Evolutionary conservation across 2,113 vertebrate species (phyloP), one percentile per base, ranked within the genome.

Genomic region (Lepidothrix coronata): DNA sequence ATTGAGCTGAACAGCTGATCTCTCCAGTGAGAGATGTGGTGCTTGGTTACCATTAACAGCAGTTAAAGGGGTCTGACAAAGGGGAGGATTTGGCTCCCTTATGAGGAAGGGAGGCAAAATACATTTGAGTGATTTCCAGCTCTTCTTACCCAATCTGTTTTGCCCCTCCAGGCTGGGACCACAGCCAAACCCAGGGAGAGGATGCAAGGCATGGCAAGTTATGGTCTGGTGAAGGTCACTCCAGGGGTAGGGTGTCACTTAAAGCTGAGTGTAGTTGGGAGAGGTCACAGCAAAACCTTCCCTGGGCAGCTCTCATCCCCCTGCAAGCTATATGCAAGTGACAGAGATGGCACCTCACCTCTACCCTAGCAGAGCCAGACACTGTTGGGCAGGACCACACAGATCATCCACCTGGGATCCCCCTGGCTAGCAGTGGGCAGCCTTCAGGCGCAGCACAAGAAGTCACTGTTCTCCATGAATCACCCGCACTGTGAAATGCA

Each of bases 321-420:
- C 37, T 58, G 37, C 78, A 66, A 82, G 52, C 61, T 66, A 68
- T 15, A 2, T 3, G 9, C 0, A 5, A 27, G 10, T 49, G 51
- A 65, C 33, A 82, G 85, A 74, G 17, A 5, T 8, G 5, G 39
- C 49, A 79, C 17, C 62, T 92, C 33, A 48, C 12, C 21, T 62
- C 61, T 25, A 7, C 5, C 46, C 49, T 16, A 78, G 48, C 28
- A 55, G 17, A 15, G 52, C 63, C 35, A 19, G 63, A 15, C 54
- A 51, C 24, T 0, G 1, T 22, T 25, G 28, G 0, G 0, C 28
- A 74, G 39, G 35, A 55, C 55, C 75, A 65, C 41, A 65, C 0
- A 3, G 35, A 24, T 51, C 23, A 20, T 1, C 3, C 19, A 28
- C 39, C 61, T 43, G 6, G 27, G 48, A 8, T 24, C 37, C 25